Conservation (phyloP, 2,888 invertebrate genomes). For the Encarsia formosa region DNA sequence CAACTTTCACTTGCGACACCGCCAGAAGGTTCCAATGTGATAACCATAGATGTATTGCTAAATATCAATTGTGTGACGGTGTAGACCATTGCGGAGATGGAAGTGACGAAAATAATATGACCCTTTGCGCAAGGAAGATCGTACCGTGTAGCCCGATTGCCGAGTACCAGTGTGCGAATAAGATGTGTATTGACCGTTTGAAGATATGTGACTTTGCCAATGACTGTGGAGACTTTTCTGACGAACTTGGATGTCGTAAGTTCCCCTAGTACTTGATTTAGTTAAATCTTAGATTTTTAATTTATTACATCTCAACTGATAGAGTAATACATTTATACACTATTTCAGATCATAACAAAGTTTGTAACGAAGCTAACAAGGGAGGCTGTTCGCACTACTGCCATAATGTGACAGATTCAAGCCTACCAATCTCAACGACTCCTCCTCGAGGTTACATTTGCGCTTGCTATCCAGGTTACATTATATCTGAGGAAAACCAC, state of each 20-base stretch:
- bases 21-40: slow-evolving; percentile 82
- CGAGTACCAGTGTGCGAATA: slow-evolving; percentile 86
- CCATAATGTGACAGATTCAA: slow-evolving; percentile 67
- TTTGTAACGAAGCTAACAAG: slow-evolving; percentile 51
- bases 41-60: slow-evolving; percentile 81
- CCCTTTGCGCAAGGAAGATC: slow-evolving; percentile 72
- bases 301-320: neutral
- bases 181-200: slow-evolving; percentile 73
- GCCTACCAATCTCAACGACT: slow-evolving; percentile 8
- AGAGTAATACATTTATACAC: neutral
- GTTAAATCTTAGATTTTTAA: neutral
- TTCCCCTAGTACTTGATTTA: slow-evolving; percentile 26
- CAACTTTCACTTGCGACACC: slow-evolving; percentile 81
- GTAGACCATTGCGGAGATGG: slow-evolving; percentile 92
- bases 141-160: slow-evolving; percentile 72
- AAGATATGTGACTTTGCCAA: slow-evolving; percentile 85
- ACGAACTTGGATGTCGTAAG: slow-evolving; percentile 84
- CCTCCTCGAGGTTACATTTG: slow-evolving; percentile 76
- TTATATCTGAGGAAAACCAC: slow-evolving; percentile 72
- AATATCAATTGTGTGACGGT: slow-evolving; percentile 85
- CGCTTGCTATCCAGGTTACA: slow-evolving; percentile 82
- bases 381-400: slow-evolving; percentile 94
- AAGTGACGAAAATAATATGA: slow-evolving; percentile 93
- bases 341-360: slow-evolving; percentile 49
- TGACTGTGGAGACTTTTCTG: slow-evolving; percentile 87